Base-by-base conservation (phyloP, 2,888 invertebrate species). In the Scrobipalpa costella region DNA sequence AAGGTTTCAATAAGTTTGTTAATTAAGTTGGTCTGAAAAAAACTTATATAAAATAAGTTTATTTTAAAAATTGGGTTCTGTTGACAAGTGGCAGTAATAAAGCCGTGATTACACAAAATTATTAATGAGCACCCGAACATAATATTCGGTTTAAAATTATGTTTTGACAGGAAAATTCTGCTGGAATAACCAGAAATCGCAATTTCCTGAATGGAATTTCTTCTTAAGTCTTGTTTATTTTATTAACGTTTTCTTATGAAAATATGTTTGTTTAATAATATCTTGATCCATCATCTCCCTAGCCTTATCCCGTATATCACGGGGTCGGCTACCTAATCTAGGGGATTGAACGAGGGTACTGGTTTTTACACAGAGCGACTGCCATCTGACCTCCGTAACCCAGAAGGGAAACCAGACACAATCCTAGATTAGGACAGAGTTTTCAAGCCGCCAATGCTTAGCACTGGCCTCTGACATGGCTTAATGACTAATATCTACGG, bases 21-120 rank as follows among this genome's bases (percentile, higher is more conserved):
- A 21, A 5, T 0, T 34, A n/a, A 33, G 17, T n/a, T n/a, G n/a
- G n/a, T n/a, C n/a, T n/a, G n/a, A n/a, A n/a, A n/a, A n/a, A n/a
- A n/a, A 8, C 13, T 15, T n/a, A 34, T n/a, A 49, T 8, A 2
- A 49, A 19, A 19, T 13, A 55, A 21, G 15, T 2, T 6, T 55
- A 21, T 47, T 27, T 44, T 11, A 9, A 47, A 19, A 60, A 49
- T 60, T 9, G 38, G 15, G 27, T 7, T 13, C 11, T 52, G 38
- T 58, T 63, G 63, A 60, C 40, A 63, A 13, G 8, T 63, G 19
- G 21, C 13, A 7, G 50, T 50, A 58, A 63, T 58, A 58, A 58
- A 57, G 58, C 49, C n/a, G 58, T 58, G 63, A 63, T 63, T 63
- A 44, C 63, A 34, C 27, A 44, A 63, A 63, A 63, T 58, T 58